Evolutionary conservation across 2,797 vertebrate species (phyloP).

Genomic region (Cebuella pygmaea): DNA sequence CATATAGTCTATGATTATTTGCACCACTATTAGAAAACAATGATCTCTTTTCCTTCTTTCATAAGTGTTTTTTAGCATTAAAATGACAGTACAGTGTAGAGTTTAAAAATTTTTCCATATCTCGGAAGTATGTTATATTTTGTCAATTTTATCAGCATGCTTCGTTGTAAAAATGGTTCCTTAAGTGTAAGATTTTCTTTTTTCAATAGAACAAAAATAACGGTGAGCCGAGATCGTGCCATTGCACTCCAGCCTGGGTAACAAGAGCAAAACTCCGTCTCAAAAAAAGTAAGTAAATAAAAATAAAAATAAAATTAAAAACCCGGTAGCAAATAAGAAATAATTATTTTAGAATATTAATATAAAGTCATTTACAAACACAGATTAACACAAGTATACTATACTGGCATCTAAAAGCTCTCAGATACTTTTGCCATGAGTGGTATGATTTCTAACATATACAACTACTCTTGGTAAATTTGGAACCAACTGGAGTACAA

Average conservation of each 20-base stretch:
- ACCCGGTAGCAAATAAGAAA: not conserved
- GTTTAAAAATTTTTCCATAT: not conserved
- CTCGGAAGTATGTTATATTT: not conserved
- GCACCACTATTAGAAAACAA: not conserved
- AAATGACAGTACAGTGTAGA: not conserved
- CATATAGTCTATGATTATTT: not conserved
- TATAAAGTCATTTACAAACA: not conserved
- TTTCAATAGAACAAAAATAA: not conserved
- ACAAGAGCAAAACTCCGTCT: too few species aligned
- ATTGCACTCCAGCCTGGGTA: too few species aligned
- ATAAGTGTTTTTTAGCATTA: not conserved
- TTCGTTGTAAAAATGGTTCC: not conserved
- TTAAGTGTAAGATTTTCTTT: not conserved
- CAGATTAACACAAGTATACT: not conserved
- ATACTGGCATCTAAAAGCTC: not conserved
- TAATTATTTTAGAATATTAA: slow-evolving; percentile 28
- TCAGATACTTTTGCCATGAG: not conserved
- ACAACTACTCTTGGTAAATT: not conserved
- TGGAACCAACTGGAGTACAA: not conserved
- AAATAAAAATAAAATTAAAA: not conserved
- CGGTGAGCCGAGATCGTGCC: too few species aligned
- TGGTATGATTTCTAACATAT: not conserved
- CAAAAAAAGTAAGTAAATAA: too few species aligned
- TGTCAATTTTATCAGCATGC: not conserved
- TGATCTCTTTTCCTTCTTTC: not conserved